Evolutionary conservation across 53 echinoderm and acorn worm species (phyloP), one percentile per base, ranked within the genome.

Genomic region (Henricia sp.): DNA sequence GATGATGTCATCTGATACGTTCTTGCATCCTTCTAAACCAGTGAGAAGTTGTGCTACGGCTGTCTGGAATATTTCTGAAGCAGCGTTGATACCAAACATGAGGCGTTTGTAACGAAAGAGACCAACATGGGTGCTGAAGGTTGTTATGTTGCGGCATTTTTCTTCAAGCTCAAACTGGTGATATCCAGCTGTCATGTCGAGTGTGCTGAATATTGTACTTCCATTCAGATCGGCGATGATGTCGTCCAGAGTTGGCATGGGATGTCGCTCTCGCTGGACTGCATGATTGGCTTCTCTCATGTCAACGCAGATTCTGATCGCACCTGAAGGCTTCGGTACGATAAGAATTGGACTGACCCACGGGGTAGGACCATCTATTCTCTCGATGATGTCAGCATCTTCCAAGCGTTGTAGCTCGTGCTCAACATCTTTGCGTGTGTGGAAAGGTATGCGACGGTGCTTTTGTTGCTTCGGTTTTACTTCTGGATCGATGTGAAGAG

Each of bases 221-320:
- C 72, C 55, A 24, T 86, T 86, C 3, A 86, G 59, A 27, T 89
- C 89, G 17, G 67, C 53, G 17, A 92, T 89, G 35, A 89, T 64
- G 58, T 84, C 84, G 42, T 91, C 84, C 20, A 88, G 71, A 16
- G 76, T 88, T 9, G 92, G 89, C 85, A 92, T 80, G 24, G 80
- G 85, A 65, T 89, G 88, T 51, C 74, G 40, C 34, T 89, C 82
- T 46, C 89, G 85, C 26, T 82, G 29, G 19, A 92, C 50, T 36
- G 91, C 88, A 16, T 42, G 37, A 46, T 92, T 91, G n/a, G 88
- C 88, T 63, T 89, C 77, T 36, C 85, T 70, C 89, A 88, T 92
- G 26, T 89, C 85, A 21, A 92, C 82, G 73, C 84, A 91, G 52
- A 91, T 71, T 38, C 87, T 67, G 13, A 87, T 68, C 3, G 39